Conservation (phyloP, 92 coral and sea anemone species). For the Diadumene lineata region DNA sequence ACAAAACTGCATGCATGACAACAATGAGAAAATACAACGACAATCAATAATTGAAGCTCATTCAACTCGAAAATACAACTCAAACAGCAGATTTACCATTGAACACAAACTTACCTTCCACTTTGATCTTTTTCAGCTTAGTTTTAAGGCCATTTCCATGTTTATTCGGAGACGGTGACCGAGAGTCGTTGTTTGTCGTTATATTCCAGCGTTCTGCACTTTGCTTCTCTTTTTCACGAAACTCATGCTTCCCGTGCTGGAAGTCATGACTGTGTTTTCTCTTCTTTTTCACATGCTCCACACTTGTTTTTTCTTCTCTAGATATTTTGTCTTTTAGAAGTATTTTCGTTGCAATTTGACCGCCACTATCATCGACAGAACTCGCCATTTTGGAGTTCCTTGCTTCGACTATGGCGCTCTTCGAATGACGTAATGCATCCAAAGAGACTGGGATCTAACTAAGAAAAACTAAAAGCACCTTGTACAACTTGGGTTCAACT, state of each 20-base stretch:
- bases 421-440: conserved; percentile 24
- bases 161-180: conserved; percentile 80
- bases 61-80: not conserved
- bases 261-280: conserved; percentile 53
- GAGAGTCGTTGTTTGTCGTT: conserved; percentile 57
- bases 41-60: not conserved
- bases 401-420: conserved; percentile 20
- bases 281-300: conserved; percentile 80
- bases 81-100: not conserved
- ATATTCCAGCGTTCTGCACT: conserved; percentile 88
- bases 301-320: conserved; percentile 42
- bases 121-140: conserved; percentile 86
- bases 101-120: conserved; percentile 70
- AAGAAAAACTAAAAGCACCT: not conserved
- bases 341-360: conserved; percentile 45
- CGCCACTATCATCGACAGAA: conserved; percentile 14
- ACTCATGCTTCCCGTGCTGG: conserved; percentile 18
- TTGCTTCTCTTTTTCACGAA: conserved; percentile 17
- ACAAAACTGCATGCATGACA: too few species aligned
- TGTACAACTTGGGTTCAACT: not conserved
- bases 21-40: not conserved
- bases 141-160: conserved; percentile 76
- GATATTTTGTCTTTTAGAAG: conserved; percentile 45
- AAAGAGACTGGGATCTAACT: conserved; percentile 18
- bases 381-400: conserved; percentile 25